Evolutionary conservation across 23 tunicate genomes (phyloP), one percentile per base, ranked within the genome.

Genomic region (Aplidium turbinatum): DNA sequence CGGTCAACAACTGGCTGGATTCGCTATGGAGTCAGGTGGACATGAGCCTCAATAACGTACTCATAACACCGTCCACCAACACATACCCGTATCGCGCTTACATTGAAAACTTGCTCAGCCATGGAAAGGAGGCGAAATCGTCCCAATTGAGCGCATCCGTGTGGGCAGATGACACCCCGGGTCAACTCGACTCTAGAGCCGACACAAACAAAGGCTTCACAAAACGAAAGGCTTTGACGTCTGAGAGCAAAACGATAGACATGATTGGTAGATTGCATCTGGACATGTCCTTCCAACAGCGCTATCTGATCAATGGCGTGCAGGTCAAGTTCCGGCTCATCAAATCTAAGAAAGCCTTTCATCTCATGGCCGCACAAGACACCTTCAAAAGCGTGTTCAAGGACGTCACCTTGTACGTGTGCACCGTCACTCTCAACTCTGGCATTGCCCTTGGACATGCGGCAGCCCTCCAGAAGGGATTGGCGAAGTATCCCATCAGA

Each of bases 291-390:
- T 52, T 67, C 35, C 76, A 79, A 39, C 24, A 68, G 1, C 48
- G 77, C 1, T 68, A 79, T 68, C 19, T 79, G 1, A 23, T 79
- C 1, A 79, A 68, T 50, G 84, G 72, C 3, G 50, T 77, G 2
- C 61, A 63, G 21, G 30, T 76, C 3, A 31, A 33, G 27, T 31
- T 73, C 46, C 53, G 33, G 6, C 26, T 73, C 9, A 73, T 26
- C 9, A 19, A 47, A 54, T 21, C 66, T 4, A 73, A 73, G 30
- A 19, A 54, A 18, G 13, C 2, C 16, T 73, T 73, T 73, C 24
- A 35, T 47, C 28, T 70, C 18, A 25, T 3, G 19, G 73, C 4
- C 24, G 21, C 27, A 24, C 35, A 35, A 26, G 66, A 26, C 9
- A 6, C 24, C 5, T 6, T 1, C 36, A 48, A 53, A 48, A 16